Evolutionary conservation across 2,888 invertebrate species (phyloP), one percentile per base, ranked within the genome.

Genomic region (Chrysina gloriosa): DNA sequence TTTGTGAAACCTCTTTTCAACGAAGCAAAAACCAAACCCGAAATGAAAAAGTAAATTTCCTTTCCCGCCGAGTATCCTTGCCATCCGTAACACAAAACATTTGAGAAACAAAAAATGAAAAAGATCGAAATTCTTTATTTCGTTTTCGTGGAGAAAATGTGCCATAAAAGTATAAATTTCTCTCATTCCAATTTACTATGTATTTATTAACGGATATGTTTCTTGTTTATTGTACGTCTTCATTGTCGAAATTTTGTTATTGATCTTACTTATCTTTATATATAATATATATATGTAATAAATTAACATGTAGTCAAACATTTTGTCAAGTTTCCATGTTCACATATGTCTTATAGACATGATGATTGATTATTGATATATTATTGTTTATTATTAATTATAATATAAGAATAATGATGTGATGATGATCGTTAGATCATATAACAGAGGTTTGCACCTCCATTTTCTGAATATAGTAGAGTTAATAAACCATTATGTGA

Each of bases 401-500:
- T 82, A 82, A 81, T 80, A 73, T 69, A 71, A 72, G 69, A 76
- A 77, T 89, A 88, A 89, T 88, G 88, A 89, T 89, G 89, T 89
- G 89, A 89, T 89, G 83, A 88, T 87, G 89, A 88, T 89, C 88
- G 85, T 85, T 87, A 79, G 89, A 89, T 89, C 89, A 87, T 88
- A 80, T 80, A 81, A 82, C 78, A 80, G 80, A 78, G 69, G 78
- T 80, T 79, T 75, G 76, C 77, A 80, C 79, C 81, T 77, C 81
- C 80, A 81, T 82, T 84, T 89, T 89, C 89, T 89, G 88, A 89
- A 88, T 89, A 89, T 88, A 89, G 88, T 88, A 89, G 89, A 89
- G 89, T 88, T 88, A 89, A 89, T 89, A 89, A 89, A 89, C 88
- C 87, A 89, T 88, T 89, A 89, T 89, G 89, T 89, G 85, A 84